These are phyloP conservation scores for Hanleya hanleyi DNA, from an alignment of 2,888 invertebrate species.

Conservation along the genomic window DNA sequence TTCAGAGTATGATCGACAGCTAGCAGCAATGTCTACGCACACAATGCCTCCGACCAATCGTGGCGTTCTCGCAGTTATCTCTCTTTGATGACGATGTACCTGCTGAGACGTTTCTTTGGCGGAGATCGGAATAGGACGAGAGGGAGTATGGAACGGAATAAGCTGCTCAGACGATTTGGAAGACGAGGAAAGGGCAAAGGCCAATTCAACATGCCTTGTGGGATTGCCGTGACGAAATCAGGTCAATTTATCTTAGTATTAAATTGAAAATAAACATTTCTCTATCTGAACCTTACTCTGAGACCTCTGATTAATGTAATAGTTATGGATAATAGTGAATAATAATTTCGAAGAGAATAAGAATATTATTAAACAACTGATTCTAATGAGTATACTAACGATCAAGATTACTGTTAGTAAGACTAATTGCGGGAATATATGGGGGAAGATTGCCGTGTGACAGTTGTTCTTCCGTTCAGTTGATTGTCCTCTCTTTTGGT, in stretches of 20 bases:
- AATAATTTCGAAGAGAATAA: no score
- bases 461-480: no score
- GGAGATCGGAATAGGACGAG: constrained; percentile 15
- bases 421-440: no score
- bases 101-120: constrained; percentile 36
- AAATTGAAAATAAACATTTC: neutral
- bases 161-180: constrained; percentile 62
- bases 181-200: constrained; percentile 57
- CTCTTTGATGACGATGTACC: constrained; percentile 31
- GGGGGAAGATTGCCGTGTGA: no score
- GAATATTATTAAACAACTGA: no score
- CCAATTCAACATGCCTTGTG: constrained; percentile 66
- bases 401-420: no score
- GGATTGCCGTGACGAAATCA: constrained; percentile 60
- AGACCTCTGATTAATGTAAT: no score
- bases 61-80: neutral
- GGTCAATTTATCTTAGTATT: constrained; percentile 45
- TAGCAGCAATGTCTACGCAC: neutral
- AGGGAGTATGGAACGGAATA: constrained; percentile 40
- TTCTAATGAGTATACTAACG: no score
- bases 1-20: neutral
- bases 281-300: no score
- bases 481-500: no score
- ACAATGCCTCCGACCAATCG: neutral
- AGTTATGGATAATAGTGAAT: no score